Base-by-base conservation (phyloP, 1,140 invertebrate species). In the Neoseiulus cucumeris region DNA sequence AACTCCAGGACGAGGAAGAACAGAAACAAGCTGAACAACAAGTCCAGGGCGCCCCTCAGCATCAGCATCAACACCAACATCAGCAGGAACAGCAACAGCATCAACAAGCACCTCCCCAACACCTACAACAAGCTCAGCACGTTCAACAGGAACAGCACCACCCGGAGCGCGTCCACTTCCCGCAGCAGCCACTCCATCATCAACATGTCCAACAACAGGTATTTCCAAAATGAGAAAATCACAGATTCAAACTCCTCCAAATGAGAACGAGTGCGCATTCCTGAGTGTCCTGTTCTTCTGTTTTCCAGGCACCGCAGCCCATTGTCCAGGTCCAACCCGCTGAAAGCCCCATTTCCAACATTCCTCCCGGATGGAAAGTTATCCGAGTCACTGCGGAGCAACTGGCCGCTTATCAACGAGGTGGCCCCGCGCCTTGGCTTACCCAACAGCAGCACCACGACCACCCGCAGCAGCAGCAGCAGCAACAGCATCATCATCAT, bases 361-460 rank as follows among this genome's bases (percentile, higher is more conserved):
- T 59, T 25, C 51, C 51, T 25, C 51, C 51, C 25, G 51, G 51
- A 14, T 59, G 51, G 51, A 59, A 59, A 59, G 51, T 59, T 2
- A 59, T 59, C 51, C 51, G 51, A 17, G 51, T 59, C 12, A 59
- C 51, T 25, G 51, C 51, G 14, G 51, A 59, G 17, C 51, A 59
- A 25, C 33, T 59, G n/a, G 51, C 51, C 22, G 51, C 51, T 59
- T 59, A 59, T 25, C 51, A 59, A 59, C 17, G 51, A 59, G 51
- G 51, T 25, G 51, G 51, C 6, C 51, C 51, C 51, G 51, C 51
- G 17, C 51, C 51, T 12, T 59, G 51, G 51, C 51, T 59, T 20
- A 47, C 20, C 51, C 25, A 20, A 28, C 25, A 59, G 33, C 18
- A 47, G 28, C 51, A 59, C 22, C 51, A 17, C 22, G 14, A 17